Evolutionary conservation across 2,888 invertebrate genomes (phyloP).

Genomic region (Anthrax anthrax): DNA sequence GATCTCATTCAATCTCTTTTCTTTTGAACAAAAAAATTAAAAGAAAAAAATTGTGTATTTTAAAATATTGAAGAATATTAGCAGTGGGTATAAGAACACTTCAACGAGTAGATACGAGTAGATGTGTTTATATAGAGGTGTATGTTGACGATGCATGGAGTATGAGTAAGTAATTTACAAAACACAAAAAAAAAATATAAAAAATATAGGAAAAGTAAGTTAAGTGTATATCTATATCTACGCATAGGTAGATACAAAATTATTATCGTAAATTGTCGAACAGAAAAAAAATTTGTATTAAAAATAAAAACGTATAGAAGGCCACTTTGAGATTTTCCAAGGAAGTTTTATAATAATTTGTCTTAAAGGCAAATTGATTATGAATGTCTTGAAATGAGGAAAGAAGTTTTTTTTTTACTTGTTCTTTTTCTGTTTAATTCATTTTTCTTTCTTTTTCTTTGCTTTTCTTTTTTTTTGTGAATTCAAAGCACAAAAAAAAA

Average conservation of each 20-base stretch:
- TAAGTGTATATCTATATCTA: no score
- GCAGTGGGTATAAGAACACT: constrained; percentile 1
- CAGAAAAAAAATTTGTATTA: not conserved
- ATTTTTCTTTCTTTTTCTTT: not conserved
- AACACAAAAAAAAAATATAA: no score
- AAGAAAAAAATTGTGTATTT: no score
- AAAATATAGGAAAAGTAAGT: no score
- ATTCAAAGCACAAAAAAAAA: not conserved
- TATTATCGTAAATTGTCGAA: constrained; percentile 2
- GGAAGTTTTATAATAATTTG: constrained; percentile 3
- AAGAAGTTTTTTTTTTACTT: not conserved
- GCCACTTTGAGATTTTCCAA: not conserved
- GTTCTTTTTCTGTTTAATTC: not conserved
- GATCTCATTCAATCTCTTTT: not conserved
- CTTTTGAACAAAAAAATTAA: not conserved
- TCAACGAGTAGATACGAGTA: no score
- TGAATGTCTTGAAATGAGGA: not conserved
- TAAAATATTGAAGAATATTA: no score
- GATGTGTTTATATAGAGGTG: no score
- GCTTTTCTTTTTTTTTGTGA: not conserved
- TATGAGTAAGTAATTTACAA: no score
- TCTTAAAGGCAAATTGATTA: constrained; percentile 7
- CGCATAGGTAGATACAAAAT: no score
- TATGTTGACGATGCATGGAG: no score
- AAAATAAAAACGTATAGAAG: not conserved